These are phyloP conservation scores for Bellardia pandia DNA, from an alignment of 2,888 invertebrate species.

Conservation along the genomic window DNA sequence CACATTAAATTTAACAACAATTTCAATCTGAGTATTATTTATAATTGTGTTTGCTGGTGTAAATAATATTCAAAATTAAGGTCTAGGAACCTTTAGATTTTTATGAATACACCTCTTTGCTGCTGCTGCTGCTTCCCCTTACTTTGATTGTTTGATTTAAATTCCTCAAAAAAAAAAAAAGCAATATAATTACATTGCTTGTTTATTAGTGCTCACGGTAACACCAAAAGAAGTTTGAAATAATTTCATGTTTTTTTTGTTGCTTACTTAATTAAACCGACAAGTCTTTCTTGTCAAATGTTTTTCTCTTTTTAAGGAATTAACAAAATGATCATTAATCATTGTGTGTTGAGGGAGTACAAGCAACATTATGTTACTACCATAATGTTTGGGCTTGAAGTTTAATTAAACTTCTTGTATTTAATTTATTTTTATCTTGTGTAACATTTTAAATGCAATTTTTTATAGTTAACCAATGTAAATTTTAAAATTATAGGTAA, in stretches of 20 bases:
- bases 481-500: no score
- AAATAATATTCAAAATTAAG: no score
- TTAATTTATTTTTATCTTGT: background rate
- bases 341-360: slow-evolving; percentile 4
- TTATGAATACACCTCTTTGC: no score
- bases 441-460: background rate
- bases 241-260: slow-evolving; percentile 26
- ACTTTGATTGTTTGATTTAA: background rate
- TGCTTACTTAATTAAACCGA: slow-evolving; percentile 30
- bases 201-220: background rate
- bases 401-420: slow-evolving; percentile 1
- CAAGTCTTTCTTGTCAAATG: slow-evolving; percentile 2
- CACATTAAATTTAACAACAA: no score
- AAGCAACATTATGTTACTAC: background rate
- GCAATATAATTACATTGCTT: background rate
- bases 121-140: background rate
- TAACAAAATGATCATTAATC: slow-evolving; percentile 32
- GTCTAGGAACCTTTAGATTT: no score
- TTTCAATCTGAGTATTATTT: no score
- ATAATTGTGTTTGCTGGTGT: no score
- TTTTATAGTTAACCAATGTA: background rate
- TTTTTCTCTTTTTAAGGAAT: slow-evolving; percentile 9
- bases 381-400: background rate
- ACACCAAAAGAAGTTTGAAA: background rate
- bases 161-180: background rate